A percentile compares a stretch with the other conserved stretches of the same genome.
These are phyloP conservation scores for Etheostoma cragini DNA, from an alignment of 2,113 vertebrate genomes.

Conservation along the genomic window DNA sequence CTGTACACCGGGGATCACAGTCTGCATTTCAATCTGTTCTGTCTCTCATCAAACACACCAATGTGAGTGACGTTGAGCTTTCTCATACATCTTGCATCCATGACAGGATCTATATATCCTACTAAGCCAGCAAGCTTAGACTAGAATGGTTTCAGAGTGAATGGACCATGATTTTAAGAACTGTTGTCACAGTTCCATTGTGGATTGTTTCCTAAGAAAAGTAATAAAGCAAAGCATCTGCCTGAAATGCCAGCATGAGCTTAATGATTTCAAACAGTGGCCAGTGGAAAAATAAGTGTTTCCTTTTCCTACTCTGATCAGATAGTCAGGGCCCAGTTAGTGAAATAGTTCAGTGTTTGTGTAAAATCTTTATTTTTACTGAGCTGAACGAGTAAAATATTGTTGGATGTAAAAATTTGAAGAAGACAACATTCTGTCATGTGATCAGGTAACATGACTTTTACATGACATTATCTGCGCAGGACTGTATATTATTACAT, in stretches of 20 bases:
- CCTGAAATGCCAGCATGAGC: slow-evolving; percentile 33
- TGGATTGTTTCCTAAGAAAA: slow-evolving; percentile 52
- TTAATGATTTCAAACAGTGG: slow-evolving; percentile 29
- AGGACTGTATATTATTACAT: slow-evolving; percentile 32
- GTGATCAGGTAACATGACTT: slow-evolving; percentile 4
- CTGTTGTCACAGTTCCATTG: slow-evolving; percentile 3
- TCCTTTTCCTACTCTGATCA: slow-evolving; percentile 11
- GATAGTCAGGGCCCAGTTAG: neutral
- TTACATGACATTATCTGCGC: slow-evolving; percentile 29
- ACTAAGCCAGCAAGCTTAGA: neutral
- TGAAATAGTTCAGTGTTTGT: neutral
- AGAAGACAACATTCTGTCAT: neutral
- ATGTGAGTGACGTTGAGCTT: neutral
- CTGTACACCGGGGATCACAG: neutral
- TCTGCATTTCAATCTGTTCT: slow-evolving; percentile 5
- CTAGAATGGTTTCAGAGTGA: slow-evolving; percentile 4
- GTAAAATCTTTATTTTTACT: neutral
- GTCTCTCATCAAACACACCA: slow-evolving; percentile 18
- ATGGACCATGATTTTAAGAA: slow-evolving; percentile 15
- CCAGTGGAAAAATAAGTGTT: slow-evolving; percentile 52
- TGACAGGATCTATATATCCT: slow-evolving; percentile 9
- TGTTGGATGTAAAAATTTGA: neutral
- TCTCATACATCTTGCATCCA: slow-evolving; percentile 6
- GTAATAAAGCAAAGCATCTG: slow-evolving; percentile 44
- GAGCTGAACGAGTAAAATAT: neutral